These are phyloP conservation scores for chimpanzee (Pan troglodytes) DNA, from an alignment of 2,113 vertebrate species.

Conservation along the genomic window NHGRI_mPanTro3-v2.1_pri NC_072418.2:35734001-35734500, in stretches of 20 bases:
- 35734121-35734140: background rate
- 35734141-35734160: background rate
- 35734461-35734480: too few relatives aligned
- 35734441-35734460: too few relatives aligned
- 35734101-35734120: rapidly evolving
- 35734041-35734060: background rate
- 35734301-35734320: background rate
- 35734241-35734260: background rate
- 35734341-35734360: background rate
- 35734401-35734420: background rate
- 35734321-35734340: background rate
- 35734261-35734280: background rate
- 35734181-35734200: background rate
- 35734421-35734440: rapidly evolving
- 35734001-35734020: background rate
- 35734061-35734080: background rate
- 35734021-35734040: background rate
- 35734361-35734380: background rate
- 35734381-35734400: background rate
- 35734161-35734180: background rate
- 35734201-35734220: background rate
- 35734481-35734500: too few relatives aligned
- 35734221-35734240: background rate
- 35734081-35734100: background rate
- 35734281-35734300: background rate